A percentile compares a stretch with the other conserved stretches of the same genome.
Evolutionary conservation across 2,888 invertebrate species (phyloP).

Genomic region (Caenorhabditis afra): DNA sequence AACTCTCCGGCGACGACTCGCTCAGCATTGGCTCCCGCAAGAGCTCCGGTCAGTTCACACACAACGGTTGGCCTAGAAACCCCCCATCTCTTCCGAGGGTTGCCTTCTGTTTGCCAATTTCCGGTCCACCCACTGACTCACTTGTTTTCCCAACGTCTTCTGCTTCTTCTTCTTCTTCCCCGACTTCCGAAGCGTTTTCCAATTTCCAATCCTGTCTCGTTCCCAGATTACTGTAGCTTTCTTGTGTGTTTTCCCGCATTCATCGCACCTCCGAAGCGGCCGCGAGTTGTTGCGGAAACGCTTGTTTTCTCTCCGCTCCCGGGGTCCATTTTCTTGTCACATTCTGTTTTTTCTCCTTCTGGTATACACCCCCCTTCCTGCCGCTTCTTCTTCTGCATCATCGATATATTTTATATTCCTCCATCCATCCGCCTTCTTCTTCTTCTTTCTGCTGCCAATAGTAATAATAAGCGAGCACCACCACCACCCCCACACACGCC

Average conservation of each 20-base stretch:
- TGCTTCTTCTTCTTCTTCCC: background rate
- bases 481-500: constrained; percentile 20
- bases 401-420: constrained; percentile 4
- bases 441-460: no score
- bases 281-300: constrained; percentile 10
- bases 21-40: constrained; percentile 54
- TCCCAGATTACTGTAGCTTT: constrained; percentile 12
- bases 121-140: no score
- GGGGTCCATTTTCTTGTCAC: constrained; percentile 11
- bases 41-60: constrained; percentile 45
- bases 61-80: no score
- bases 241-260: constrained; percentile 1
- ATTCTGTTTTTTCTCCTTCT: constrained; percentile 10
- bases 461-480: constrained; percentile 30
- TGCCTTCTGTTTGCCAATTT: no score
- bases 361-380: background rate
- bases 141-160: background rate
- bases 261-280: background rate
- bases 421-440: background rate
- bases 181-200: background rate
- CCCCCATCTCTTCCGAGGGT: no score
- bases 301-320: constrained; percentile 18
- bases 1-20: constrained; percentile 49
- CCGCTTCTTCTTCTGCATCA: background rate
- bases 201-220: background rate